phyloP scores from a whole-genome alignment of 2,797 vertebrate species.

The Chiroxiphia lanceolata region DNA sequence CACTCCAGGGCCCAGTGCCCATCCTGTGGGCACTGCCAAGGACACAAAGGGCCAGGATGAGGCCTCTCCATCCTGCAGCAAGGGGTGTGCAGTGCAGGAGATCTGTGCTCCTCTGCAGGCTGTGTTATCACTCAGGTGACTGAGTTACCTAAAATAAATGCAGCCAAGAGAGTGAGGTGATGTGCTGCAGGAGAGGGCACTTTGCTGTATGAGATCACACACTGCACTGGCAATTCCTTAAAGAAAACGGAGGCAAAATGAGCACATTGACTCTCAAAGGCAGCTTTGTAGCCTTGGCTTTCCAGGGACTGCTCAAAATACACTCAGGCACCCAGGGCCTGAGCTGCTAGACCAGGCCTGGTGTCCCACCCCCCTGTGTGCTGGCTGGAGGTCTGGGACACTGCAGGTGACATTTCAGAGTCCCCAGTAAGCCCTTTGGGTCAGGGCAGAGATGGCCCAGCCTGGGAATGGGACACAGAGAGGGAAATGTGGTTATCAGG shows the following conservation, averaged over 20 bases:
- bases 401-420: neutral
- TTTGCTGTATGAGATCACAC: neutral
- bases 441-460: neutral
- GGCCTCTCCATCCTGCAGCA: neutral
- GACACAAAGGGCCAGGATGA: neutral
- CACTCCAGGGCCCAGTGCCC: rapidly evolving
- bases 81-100: neutral
- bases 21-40: neutral
- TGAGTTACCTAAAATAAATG: neutral
- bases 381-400: neutral
- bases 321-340: neutral
- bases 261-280: neutral
- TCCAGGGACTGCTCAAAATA: neutral
- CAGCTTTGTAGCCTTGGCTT: neutral
- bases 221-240: neutral
- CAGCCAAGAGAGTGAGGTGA: neutral
- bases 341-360: rapidly evolving
- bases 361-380: neutral
- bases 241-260: neutral
- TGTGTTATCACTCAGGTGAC: neutral
- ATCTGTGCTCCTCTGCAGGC: neutral
- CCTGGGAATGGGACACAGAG: neutral
- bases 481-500: neutral
- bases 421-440: neutral
- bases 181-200: rapidly evolving